phyloP scores from a whole-genome alignment of 2,888 invertebrate species.

The Euproctis similis region DNA sequence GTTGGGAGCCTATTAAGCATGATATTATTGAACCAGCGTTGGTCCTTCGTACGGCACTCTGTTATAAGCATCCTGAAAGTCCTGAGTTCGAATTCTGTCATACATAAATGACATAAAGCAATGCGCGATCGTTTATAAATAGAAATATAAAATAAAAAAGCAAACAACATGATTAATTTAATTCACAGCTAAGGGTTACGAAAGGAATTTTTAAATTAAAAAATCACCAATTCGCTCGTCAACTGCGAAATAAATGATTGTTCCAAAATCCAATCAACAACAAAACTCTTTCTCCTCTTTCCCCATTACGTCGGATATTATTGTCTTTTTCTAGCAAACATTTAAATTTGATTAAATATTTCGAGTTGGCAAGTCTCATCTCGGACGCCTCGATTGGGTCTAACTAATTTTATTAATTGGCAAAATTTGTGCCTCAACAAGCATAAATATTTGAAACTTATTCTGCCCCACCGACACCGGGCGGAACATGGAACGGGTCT shows the following conservation, averaged over 20 bases:
- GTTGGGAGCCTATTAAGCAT: no score
- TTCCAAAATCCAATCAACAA: slow-evolving; percentile 21
- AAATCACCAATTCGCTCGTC: background rate
- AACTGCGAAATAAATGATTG: no score
- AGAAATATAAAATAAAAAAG: no score
- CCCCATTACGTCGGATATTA: slow-evolving; percentile 8
- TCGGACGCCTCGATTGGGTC: slow-evolving; percentile 14
- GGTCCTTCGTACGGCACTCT: no score
- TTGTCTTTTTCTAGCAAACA: slow-evolving; percentile 22
- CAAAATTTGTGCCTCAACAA: slow-evolving; percentile 22
- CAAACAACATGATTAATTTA: no score
- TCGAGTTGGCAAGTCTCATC: slow-evolving; percentile 16
- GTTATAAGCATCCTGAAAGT: no score
- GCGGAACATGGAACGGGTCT: slow-evolving; percentile 10
- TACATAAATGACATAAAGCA: no score
- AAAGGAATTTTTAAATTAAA: background rate
- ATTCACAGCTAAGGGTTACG: no score
- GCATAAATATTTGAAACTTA: slow-evolving; percentile 29
- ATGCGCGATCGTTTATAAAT: no score
- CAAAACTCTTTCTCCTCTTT: slow-evolving; percentile 12
- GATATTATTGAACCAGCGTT: no score
- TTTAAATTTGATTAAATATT: slow-evolving; percentile 27
- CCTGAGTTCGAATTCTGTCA: no score
- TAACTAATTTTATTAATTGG: slow-evolving; percentile 29
- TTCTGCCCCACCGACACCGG: slow-evolving; percentile 9